phyloP scores from a whole-genome alignment of 2,113 vertebrate species.

The Hyperoodon ampullatus region DNA sequence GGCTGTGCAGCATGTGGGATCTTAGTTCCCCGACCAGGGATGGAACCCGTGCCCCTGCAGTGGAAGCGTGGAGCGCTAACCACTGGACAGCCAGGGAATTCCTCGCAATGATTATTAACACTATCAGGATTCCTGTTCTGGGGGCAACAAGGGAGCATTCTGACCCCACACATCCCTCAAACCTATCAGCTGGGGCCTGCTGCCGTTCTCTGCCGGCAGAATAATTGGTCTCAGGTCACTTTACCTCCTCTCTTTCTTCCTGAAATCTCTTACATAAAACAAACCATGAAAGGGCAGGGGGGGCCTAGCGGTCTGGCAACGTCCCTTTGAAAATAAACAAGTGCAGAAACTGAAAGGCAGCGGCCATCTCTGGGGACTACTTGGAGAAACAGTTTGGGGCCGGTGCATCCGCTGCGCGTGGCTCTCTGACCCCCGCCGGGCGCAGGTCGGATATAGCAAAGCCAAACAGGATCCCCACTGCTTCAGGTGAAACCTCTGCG shows the following conservation, averaged over 20 bases:
- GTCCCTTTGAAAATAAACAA: constrained; percentile 81
- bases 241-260: constrained; percentile 51
- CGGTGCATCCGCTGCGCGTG: constrained; percentile 69
- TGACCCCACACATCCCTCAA: neutral
- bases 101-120: too few relatives aligned
- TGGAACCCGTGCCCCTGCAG: neutral
- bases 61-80: neutral
- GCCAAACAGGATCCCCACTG: constrained; percentile 47
- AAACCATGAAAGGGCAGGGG: constrained; percentile 64
- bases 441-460: neutral
- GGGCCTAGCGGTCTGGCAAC: constrained; percentile 67
- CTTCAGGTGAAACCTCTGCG: neutral
- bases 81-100: neutral
- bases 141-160: neutral
- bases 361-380: constrained; percentile 73
- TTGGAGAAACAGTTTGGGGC: constrained; percentile 62
- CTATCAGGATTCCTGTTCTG: neutral
- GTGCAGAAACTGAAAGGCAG: constrained; percentile 60
- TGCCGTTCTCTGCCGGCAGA: neutral
- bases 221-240: neutral
- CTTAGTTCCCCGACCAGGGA: neutral
- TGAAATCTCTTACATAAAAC: constrained; percentile 63
- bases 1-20: neutral
- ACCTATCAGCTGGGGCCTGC: neutral
- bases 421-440: neutral